Evolutionary conservation across 2,888 invertebrate species (phyloP).

Genomic region (Epistrophe eligans): DNA sequence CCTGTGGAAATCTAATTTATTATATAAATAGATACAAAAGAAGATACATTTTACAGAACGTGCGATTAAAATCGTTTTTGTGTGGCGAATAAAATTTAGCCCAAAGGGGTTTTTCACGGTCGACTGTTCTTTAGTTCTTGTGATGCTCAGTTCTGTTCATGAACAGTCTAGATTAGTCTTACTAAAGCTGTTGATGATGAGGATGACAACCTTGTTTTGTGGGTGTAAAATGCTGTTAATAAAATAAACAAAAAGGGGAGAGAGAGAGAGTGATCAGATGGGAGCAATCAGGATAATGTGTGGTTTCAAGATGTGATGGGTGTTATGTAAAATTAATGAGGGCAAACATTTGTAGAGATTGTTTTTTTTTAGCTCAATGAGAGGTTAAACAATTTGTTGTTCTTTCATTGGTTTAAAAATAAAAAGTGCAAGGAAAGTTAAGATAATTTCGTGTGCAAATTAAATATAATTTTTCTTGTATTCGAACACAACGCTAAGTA

Average conservation of each 20-base stretch:
- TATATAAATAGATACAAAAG: slow-evolving; percentile 55
- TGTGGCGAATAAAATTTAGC: slow-evolving; percentile 23
- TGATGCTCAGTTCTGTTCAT: slow-evolving; percentile 28
- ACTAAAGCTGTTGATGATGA: slow-evolving; percentile 6
- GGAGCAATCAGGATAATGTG: background rate
- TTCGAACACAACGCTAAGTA: too few species aligned
- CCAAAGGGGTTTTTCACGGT: slow-evolving; percentile 41
- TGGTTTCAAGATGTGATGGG: slow-evolving; percentile 5
- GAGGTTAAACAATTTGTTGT: background rate
- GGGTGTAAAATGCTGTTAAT: slow-evolving; percentile 42
- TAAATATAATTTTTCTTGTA: too few species aligned
- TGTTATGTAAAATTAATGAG: slow-evolving; percentile 19
- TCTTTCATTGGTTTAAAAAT: too few species aligned
- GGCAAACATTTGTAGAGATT: background rate
- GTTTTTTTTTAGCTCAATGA: background rate
- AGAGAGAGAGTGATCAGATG: background rate
- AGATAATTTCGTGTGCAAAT: too few species aligned
- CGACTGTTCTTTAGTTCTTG: slow-evolving; percentile 11
- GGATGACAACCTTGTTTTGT: slow-evolving; percentile 33
- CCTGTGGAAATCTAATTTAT: slow-evolving; percentile 70
- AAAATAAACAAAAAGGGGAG: background rate
- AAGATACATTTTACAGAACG: slow-evolving; percentile 37
- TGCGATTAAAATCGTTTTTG: slow-evolving; percentile 53
- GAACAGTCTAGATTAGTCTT: slow-evolving; percentile 8
- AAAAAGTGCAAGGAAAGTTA: too few species aligned